These are phyloP conservation scores for Thereva nobilitata DNA, from an alignment of 2,888 invertebrate species.

Conservation along the genomic window DNA sequence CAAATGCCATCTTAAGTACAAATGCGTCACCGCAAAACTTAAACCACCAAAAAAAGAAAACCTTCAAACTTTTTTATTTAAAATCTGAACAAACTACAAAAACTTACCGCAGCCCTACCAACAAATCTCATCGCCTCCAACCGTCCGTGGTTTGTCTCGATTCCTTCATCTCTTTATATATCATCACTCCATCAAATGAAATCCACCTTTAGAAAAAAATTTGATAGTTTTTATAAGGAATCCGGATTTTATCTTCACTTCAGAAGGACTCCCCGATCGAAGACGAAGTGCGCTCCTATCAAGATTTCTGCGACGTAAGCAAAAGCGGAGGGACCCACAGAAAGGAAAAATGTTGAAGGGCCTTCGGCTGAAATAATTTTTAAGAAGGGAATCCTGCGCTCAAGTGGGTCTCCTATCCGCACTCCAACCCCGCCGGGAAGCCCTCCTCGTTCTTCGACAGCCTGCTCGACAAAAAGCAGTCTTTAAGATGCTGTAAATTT, in stretches of 20 bases:
- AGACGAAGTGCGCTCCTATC: not conserved
- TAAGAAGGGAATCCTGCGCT: conserved; percentile 2
- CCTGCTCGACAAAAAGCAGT: conserved; percentile 7
- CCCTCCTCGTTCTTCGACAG: conserved; percentile 11
- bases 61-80: too few species aligned
- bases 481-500: conserved; percentile 28
- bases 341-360: conserved; percentile 6
- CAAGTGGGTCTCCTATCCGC: conserved; percentile 5
- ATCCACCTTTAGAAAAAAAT: not conserved
- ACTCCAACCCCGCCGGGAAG: not conserved
- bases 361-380: conserved; percentile 19
- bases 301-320: not conserved
- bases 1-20: too few species aligned
- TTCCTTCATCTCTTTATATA: too few species aligned
- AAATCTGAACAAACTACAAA: too few species aligned
- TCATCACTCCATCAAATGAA: too few species aligned
- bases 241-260: conserved; percentile 18
- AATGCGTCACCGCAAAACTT: too few species aligned
- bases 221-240: conserved; percentile 17
- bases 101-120: too few species aligned
- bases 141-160: too few species aligned
- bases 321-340: not conserved
- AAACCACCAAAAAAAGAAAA: too few species aligned
- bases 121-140: too few species aligned
- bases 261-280: conserved; percentile 7